Conservation (phyloP, 2,888 invertebrate species). For the Nomada goodeniana region DNA sequence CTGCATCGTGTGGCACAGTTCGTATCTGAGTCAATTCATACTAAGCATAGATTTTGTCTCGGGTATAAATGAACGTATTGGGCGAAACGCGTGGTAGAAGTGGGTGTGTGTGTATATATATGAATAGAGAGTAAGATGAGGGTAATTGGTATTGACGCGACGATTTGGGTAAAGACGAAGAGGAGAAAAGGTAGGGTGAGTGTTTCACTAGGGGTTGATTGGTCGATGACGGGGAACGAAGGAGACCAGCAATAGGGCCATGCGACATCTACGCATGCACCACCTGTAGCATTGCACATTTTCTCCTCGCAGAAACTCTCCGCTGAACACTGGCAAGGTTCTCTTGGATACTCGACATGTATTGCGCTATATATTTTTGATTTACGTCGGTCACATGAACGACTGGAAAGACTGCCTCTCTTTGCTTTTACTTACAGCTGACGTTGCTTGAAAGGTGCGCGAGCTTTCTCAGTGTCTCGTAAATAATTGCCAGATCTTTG, state of each 20-base stretch:
- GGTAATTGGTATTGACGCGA: no score
- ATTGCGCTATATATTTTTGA: no score
- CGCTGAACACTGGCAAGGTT: background rate
- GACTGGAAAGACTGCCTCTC: no score
- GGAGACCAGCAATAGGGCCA: slow-evolving; percentile 29
- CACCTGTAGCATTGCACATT: slow-evolving; percentile 74
- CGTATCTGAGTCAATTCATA: background rate
- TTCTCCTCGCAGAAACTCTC: slow-evolving; percentile 41
- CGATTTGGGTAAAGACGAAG: background rate
- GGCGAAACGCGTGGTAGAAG: slow-evolving; percentile 33
- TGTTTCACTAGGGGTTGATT: no score
- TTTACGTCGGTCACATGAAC: no score
- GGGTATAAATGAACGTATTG: slow-evolving; percentile 56
- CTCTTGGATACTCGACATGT: no score
- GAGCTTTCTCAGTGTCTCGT: background rate
- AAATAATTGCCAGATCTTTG: slow-evolving; percentile 29
- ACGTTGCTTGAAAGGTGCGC: background rate
- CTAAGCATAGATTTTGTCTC: slow-evolving; percentile 18
- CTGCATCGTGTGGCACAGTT: no score
- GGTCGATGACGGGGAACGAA: background rate
- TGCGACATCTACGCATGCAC: slow-evolving; percentile 59
- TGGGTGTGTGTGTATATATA: slow-evolving; percentile 3
- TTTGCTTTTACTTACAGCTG: background rate
- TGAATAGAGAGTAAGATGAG: slow-evolving; percentile 41
- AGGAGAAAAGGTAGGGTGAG: slow-evolving; percentile 5